Conservation (phyloP, 2,888 invertebrate species). For the Bellardia bayeri region DNA sequence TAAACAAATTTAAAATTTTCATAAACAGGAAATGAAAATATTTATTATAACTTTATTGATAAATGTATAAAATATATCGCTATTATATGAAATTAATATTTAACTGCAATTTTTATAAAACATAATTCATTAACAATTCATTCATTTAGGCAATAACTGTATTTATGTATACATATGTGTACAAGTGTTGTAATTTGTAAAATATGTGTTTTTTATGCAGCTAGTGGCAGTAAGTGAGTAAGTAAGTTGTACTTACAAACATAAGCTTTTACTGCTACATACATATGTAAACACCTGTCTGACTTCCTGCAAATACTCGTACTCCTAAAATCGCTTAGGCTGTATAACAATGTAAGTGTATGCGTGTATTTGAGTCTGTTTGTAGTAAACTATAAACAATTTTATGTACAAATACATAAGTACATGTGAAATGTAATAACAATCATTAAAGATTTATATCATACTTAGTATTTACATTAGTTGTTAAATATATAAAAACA, state of each 20-base stretch:
- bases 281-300: not conserved
- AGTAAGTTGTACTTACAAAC: constrained; percentile 4
- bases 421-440: constrained; percentile 3
- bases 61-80: too few species aligned
- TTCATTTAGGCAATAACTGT: not conserved
- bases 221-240: not conserved
- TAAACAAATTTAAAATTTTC: too few species aligned
- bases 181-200: not conserved
- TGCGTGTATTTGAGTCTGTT: not conserved
- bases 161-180: not conserved
- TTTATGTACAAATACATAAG: not conserved
- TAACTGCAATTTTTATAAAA: not conserved
- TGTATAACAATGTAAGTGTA: not conserved
- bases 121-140: not conserved
- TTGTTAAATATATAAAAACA: not conserved
- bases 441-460: constrained; percentile 29
- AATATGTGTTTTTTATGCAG: not conserved
- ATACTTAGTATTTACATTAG: not conserved
- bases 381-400: not conserved
- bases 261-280: not conserved
- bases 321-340: not conserved
- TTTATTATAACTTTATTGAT: too few species aligned
- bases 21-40: too few species aligned
- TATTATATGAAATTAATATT: not conserved
- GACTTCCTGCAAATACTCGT: too few species aligned